A percentile compares a stretch with the other conserved stretches of the same genome.
These are phyloP conservation scores for Mungos mungo DNA, from an alignment of 2,113 vertebrate genomes.

Conservation along the genomic window DNA sequence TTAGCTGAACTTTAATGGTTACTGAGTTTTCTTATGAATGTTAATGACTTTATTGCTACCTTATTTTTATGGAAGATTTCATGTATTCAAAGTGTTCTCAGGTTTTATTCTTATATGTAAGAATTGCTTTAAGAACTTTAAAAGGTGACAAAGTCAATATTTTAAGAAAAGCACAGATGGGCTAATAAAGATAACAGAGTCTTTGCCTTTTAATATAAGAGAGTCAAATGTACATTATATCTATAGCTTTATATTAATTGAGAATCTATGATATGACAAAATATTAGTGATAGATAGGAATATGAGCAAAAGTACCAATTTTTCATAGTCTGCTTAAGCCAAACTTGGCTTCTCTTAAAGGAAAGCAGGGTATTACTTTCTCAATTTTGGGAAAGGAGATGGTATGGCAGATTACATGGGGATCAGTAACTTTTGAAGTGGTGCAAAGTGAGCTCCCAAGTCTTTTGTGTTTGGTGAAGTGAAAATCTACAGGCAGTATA, in stretches of 20 bases:
- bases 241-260: neutral
- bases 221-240: neutral
- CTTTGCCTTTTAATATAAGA: neutral
- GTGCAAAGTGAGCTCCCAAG: neutral
- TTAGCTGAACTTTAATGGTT: slow-evolving; percentile 24
- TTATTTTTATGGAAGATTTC: slow-evolving; percentile 7
- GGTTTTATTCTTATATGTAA: neutral
- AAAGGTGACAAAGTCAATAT: neutral
- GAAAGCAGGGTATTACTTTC: neutral
- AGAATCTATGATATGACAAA: neutral
- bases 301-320: neutral
- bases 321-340: neutral
- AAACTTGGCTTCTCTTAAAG: neutral
- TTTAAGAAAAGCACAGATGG: neutral
- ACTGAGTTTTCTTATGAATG: neutral
- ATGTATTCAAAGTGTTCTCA: neutral
- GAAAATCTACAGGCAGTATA: neutral
- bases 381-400: neutral
- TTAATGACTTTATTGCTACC: neutral
- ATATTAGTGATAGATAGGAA: neutral
- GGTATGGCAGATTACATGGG: neutral
- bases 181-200: neutral
- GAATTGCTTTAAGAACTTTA: slow-evolving; percentile 3
- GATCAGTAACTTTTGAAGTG: neutral
- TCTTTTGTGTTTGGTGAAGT: neutral